Base-by-base conservation (phyloP, 2,113 vertebrate species). In the Anguilla rostrata region DNA sequence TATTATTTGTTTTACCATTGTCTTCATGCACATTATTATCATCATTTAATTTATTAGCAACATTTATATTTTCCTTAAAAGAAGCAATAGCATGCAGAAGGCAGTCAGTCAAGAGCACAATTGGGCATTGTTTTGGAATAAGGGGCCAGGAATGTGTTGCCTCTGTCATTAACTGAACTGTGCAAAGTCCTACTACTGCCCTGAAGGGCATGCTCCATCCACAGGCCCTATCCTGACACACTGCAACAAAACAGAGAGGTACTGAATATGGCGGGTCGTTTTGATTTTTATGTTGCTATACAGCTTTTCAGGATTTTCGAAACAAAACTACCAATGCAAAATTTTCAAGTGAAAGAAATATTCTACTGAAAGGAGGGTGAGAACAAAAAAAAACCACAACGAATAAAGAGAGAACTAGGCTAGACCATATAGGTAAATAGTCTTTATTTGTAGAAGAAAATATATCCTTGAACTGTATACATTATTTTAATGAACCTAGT, bases 1-100 rank as follows among this genome's bases (percentile, higher is more conserved):
- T 89, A 91, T 91, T 92, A 92, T 94, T 90, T 87, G 63, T 88
- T 90, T 90, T 89, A 89, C 89, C 90, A 91, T 92, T 92, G 89
- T 93, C 92, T 91, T 89, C 91, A 91, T 93, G 91, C 94, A 94
- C 95, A 94, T 94, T 94, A 90, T 85, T 91, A 95, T 94, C 82
- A 91, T 93, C 93, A 94, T 93, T 94, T 95, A 92, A 90, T 92
- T 93, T 89, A 92, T 94, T 94, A 94, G 94, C 88, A 94, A 92
- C 92, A 89, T 93, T 95, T 95, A 93, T 94, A 89, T 91, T 91
- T 91, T 93, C 8, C 60, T 14, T 22, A 66, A 86, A 78, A 94
- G 96, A 97, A 98, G 98, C 98, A 99, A 99, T 99, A 99, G 97
- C 95, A 97, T 97, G 97, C 97, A 97, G 95, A 96, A 95, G 96